Conservation (phyloP, 2,797 vertebrate species). For the Danio aesculapii region DNA sequence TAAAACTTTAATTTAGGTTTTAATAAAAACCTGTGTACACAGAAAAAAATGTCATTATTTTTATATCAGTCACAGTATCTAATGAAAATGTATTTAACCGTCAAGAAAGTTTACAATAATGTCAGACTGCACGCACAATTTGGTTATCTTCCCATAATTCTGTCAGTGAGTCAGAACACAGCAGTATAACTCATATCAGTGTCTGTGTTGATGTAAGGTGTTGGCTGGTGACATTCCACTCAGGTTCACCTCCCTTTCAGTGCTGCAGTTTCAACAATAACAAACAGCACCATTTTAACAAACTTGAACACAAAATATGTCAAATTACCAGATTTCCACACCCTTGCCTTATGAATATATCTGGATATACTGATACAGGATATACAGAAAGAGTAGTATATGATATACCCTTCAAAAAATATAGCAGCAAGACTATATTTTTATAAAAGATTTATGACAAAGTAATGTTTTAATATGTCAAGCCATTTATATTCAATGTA, state of each 20-base stretch:
- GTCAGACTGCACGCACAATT: not conserved
- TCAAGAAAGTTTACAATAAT: not conserved
- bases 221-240: slow-evolving; percentile 4
- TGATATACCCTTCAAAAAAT: not conserved
- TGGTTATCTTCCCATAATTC: not conserved
- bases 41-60: too few relatives aligned
- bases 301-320: not conserved
- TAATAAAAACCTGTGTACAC: too few relatives aligned
- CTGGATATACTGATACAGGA: too few relatives aligned
- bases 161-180: not conserved
- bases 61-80: too few relatives aligned
- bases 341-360: too few relatives aligned
- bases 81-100: too few relatives aligned
- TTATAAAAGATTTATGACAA: too few relatives aligned
- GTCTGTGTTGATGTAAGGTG: not conserved
- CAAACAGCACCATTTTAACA: not conserved
- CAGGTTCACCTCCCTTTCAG: not conserved
- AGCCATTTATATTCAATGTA: too few relatives aligned
- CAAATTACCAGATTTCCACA: not conserved
- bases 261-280: not conserved
- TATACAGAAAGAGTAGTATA: not conserved
- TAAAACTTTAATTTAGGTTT: too few relatives aligned
- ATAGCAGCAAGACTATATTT: too few relatives aligned
- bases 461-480: too few relatives aligned
- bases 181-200: not conserved